These are phyloP conservation scores for Loxodonta africana DNA, from an alignment of 2,113 vertebrate species.

Conservation along the genomic window DNA sequence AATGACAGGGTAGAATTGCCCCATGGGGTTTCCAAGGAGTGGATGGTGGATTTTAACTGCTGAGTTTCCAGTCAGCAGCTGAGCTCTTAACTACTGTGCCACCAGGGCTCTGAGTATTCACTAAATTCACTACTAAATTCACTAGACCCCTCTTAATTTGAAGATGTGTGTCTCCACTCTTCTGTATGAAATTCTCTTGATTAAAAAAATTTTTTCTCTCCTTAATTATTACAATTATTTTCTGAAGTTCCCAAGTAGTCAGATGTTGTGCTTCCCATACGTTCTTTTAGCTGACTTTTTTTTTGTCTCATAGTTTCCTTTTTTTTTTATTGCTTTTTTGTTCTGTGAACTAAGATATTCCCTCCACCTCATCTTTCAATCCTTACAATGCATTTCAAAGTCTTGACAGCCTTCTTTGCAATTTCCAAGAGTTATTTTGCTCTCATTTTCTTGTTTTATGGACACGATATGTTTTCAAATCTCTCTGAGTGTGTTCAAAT, in stretches of 20 bases:
- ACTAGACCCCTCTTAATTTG: background rate
- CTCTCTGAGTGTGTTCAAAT: background rate
- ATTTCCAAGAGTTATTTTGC: background rate
- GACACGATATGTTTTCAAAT: background rate
- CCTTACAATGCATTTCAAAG: background rate
- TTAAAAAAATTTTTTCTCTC: background rate
- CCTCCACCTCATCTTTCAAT: background rate
- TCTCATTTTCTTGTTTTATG: background rate
- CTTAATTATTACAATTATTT: background rate
- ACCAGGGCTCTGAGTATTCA: background rate
- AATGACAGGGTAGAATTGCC: too few species aligned
- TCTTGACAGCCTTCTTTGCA: background rate
- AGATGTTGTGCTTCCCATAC: background rate
- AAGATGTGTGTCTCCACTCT: background rate
- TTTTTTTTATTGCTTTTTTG: background rate
- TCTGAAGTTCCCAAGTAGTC: background rate
- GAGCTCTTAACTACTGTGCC: too few species aligned
- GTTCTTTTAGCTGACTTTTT: background rate
- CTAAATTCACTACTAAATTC: background rate
- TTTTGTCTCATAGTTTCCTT: background rate
- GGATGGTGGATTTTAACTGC: too few species aligned
- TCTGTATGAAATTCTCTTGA: slow-evolving; percentile 17
- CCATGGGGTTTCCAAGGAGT: too few species aligned
- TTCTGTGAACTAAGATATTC: background rate
- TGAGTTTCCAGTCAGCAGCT: too few species aligned